A percentile compares a stretch with the other conserved stretches of the same genome.
These are phyloP conservation scores for Drosophila albomicans DNA, from an alignment of 1,140 invertebrate species.

Conservation along the genomic window DNA sequence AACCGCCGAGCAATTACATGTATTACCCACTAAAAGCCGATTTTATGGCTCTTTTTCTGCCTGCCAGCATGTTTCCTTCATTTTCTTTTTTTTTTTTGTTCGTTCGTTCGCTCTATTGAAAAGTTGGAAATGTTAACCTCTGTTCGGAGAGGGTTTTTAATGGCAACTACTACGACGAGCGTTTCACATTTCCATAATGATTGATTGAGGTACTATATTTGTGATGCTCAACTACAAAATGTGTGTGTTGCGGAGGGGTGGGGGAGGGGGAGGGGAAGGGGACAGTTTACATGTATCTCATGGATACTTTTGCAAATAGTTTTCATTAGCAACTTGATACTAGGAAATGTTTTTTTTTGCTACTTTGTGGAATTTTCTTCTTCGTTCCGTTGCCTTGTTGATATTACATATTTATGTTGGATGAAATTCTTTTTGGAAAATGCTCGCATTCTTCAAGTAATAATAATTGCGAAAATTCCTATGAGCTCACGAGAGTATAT, in stretches of 20 bases:
- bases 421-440: slow-evolving; percentile 26
- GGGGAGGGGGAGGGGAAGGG: no score
- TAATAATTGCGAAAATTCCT: slow-evolving; percentile 71
- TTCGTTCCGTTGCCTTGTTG: not conserved
- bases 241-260: not conserved
- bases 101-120: not conserved
- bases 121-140: slow-evolving; percentile 20
- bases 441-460: slow-evolving; percentile 32
- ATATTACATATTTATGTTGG: slow-evolving; percentile 11
- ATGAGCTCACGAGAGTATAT: slow-evolving; percentile 16
- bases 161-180: not conserved
- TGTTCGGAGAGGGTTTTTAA: not conserved
- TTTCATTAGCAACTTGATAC: no score
- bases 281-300: no score
- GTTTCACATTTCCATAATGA: not conserved
- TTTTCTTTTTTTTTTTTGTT: no score
- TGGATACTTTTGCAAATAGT: no score
- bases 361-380: not conserved
- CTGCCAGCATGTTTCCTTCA: not conserved
- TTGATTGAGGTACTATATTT: not conserved
- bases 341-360: no score
- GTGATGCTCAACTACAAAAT: not conserved
- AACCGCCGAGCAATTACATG: slow-evolving; percentile 42
- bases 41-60: slow-evolving; percentile 28
- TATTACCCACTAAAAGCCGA: slow-evolving; percentile 44